Evolutionary conservation across 2,797 vertebrate genomes (phyloP).

Genomic region (Phalloptychus januarius): DNA sequence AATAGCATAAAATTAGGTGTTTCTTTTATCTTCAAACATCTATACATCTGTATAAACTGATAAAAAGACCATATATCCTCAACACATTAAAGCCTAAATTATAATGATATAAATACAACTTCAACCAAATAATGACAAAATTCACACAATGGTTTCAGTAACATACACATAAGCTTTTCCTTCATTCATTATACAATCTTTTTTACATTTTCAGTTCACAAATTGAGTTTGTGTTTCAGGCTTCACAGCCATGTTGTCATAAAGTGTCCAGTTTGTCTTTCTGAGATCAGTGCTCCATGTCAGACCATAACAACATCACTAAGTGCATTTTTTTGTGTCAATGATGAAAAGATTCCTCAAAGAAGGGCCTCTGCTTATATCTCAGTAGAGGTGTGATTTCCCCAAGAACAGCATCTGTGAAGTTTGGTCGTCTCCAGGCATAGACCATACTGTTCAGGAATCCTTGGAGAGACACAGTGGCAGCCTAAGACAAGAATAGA

Average conservation of each 20-base stretch:
- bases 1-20: neutral
- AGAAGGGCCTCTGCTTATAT: slow-evolving; percentile 61
- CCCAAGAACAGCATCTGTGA: slow-evolving; percentile 74
- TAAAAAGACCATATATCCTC: slow-evolving; percentile 19
- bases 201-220: neutral
- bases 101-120: neutral
- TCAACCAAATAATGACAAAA: neutral
- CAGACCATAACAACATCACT: neutral
- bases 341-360: slow-evolving; percentile 76
- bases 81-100: neutral
- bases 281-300: neutral
- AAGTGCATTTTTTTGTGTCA: neutral
- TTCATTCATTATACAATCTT: slow-evolving; percentile 8
- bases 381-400: slow-evolving; percentile 61
- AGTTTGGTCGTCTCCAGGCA: slow-evolving; percentile 82
- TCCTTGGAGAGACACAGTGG: slow-evolving; percentile 82
- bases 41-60: slow-evolving; percentile 1
- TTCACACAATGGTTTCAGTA: neutral
- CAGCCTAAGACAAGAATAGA: slow-evolving; percentile 67
- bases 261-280: slow-evolving; percentile 13
- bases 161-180: neutral
- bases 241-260: neutral
- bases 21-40: neutral
- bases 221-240: slow-evolving; percentile 15
- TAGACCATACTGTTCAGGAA: slow-evolving; percentile 86